A percentile compares a stretch with the other conserved stretches of the same genome.
These are phyloP conservation scores for Trichechus manatus DNA, from an alignment of 2,113 vertebrate species.

Conservation along the genomic window DNA sequence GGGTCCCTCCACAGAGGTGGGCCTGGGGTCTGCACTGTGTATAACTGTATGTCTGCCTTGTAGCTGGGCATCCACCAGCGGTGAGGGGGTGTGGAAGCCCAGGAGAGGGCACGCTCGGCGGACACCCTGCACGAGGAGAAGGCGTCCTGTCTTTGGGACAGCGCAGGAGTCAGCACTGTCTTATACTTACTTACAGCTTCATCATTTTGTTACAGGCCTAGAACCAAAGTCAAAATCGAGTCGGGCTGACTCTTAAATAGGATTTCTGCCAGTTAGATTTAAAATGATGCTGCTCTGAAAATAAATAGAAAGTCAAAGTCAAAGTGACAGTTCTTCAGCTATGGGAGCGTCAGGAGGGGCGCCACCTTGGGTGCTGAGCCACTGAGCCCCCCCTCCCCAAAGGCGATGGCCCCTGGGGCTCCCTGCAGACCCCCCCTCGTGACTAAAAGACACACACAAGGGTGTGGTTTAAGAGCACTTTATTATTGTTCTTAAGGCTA, in stretches of 20 bases:
- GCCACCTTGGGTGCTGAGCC: neutral
- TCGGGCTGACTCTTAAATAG: neutral
- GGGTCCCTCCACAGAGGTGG: neutral
- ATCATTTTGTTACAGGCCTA: neutral
- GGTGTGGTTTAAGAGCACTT: conserved; percentile 99
- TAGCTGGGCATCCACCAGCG: neutral
- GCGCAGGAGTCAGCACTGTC: no score
- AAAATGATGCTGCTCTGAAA: neutral
- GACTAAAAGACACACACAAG: neutral
- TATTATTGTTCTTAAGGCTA: conserved; percentile 99
- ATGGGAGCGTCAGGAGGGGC: neutral
- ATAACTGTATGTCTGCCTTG: neutral
- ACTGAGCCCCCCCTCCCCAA: neutral
- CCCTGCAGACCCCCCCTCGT: neutral
- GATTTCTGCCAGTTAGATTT: neutral
- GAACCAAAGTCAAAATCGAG: neutral
- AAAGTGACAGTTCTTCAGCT: neutral
- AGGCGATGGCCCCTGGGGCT: neutral
- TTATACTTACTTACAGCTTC: neutral
- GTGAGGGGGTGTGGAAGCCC: neutral
- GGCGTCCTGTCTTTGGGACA: no score
- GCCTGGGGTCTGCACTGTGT: no score
- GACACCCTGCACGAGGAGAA: neutral
- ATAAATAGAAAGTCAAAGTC: neutral
- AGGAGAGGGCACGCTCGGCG: neutral